Evolutionary conservation across 1,140 invertebrate species (phyloP), one percentile per base, ranked within the genome.

Genomic region (Cataglyphis hispanica): DNA sequence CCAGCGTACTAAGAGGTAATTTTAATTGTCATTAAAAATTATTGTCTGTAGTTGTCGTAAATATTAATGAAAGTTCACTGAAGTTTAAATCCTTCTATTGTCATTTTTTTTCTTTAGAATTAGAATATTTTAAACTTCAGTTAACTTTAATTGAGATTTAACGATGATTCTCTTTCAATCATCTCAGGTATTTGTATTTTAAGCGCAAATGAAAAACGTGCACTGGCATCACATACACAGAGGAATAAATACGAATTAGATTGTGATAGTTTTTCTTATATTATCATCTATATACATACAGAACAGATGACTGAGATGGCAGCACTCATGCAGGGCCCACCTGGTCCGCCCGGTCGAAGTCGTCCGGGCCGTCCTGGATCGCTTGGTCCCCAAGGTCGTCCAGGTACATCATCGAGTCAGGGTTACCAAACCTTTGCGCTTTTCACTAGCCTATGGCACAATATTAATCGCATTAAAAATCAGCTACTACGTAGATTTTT

Each of bases 231-330:
- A 16, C 13, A 16, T 5, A 67, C 11, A 25, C 13, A 40, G 4
- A 64, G 22, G 34, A 16, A 40, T 50, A 50, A 11, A 0, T n/a
- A 0, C 0, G 5, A 76, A 31, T 76, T 19, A 2, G 22, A 5
- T 31, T 34, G 43, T 53, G 3, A 43, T 22, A 6, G 4, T 84
- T 43, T 88, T 89, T n/a, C 10, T 89, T 75, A n/a, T n/a, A 75
- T 85, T 85, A 46, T 53, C 13, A 63, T n/a, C 2, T 83, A 70
- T 37, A 40, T 74, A 80, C 40, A 87, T 91, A 91, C 92, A 97
- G 96, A 97, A 87, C 96, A 97, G 94, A 92, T 97, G 88, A 94
- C 94, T 37, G 96, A 97, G 87, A 93, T 97, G 88, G 95, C 96
- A 87, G 92, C 95, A 50, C 95, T 95, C 53, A 93, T 97, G 85